Evolutionary conservation across 2,888 invertebrate genomes (phyloP).

Genomic region (Lepetodrilus schrolli): DNA sequence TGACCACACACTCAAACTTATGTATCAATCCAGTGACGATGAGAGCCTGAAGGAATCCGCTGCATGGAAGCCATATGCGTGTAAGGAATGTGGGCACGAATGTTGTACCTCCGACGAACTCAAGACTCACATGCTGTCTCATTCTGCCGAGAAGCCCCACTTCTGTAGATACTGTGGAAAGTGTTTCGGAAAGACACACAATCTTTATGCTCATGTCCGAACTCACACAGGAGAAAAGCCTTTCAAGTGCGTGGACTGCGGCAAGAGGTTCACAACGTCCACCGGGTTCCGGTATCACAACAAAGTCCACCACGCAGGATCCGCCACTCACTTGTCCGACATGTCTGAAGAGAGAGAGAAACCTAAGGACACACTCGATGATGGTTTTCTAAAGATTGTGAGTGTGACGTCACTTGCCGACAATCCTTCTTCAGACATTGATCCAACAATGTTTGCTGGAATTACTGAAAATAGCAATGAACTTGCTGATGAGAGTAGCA

Average conservation of each 20-base stretch:
- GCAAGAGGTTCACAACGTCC: constrained; percentile 7
- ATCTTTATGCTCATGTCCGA: constrained; percentile 7
- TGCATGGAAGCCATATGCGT: constrained; percentile 14
- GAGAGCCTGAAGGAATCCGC: neutral
- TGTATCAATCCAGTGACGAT: neutral
- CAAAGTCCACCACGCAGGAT: neutral
- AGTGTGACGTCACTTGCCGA: constrained; percentile 4
- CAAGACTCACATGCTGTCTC: constrained; percentile 2
- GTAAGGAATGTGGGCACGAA: neutral
- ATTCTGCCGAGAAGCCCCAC: constrained; percentile 6
- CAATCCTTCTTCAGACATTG: neutral
- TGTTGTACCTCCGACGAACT: neutral
- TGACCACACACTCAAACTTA: neutral
- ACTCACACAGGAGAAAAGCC: constrained; percentile 15
- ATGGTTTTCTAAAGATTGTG: constrained; percentile 11
- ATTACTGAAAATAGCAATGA: neutral
- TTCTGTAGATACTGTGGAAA: neutral
- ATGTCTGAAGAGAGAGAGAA: neutral
- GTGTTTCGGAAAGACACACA: constrained; percentile 15
- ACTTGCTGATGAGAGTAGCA: no score
- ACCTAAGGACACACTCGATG: neutral
- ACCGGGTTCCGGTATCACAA: constrained; percentile 14
- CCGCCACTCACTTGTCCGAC: neutral
- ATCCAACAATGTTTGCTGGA: neutral
- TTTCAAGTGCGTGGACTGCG: constrained; percentile 4